Base-by-base conservation (phyloP, 2,797 vertebrate species). In the Cheirogaleus major region DNA sequence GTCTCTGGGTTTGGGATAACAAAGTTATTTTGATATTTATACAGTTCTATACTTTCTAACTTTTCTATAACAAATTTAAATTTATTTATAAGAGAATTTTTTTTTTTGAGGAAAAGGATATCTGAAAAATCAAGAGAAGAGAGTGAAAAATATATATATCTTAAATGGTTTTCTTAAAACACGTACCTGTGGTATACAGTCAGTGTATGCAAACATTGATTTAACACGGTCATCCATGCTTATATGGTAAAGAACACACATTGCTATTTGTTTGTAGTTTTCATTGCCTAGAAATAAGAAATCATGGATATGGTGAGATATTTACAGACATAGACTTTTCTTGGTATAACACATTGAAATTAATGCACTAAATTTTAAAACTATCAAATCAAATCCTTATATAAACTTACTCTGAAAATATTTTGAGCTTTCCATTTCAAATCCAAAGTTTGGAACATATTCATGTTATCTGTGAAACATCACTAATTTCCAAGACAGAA, bases 221-320 rank as follows among this genome's bases (percentile, higher is more conserved):
- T 99, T 99, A 98, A 99, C 99, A 96, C 99, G 99, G 98, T 99
- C 99, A 82, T 99, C 99, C 99, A 99, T 99, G 98, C 99, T 99
- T 98, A 99, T 99, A 98, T 99, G 99, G 98, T 99, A 99, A 95
- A 99, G 99, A 97, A 99, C 99, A 98, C 99, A 99, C 99, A 99
- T 99, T 69, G 99, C 99, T 96, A 99, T 98, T 98, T 99, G 99
- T 97, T 99, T 99, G 98, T 99, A 99, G 98, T 93, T 99, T 98
- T 99, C 99, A 96, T 99, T 99, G 98, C 99, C 99, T 99, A 98
- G 87, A 98, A 98, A 96, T 86, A 63, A 98, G 97, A 59, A 81
- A 72, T 79, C 17, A 88, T 7, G 20, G n/a, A 69, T 50, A 92
- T 18, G 80, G 63, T 85, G 48, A 95, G 43, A 70, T 43, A 43